Conservation (phyloP, 2,113 vertebrate species). For the Callithrix jacchus region DNA sequence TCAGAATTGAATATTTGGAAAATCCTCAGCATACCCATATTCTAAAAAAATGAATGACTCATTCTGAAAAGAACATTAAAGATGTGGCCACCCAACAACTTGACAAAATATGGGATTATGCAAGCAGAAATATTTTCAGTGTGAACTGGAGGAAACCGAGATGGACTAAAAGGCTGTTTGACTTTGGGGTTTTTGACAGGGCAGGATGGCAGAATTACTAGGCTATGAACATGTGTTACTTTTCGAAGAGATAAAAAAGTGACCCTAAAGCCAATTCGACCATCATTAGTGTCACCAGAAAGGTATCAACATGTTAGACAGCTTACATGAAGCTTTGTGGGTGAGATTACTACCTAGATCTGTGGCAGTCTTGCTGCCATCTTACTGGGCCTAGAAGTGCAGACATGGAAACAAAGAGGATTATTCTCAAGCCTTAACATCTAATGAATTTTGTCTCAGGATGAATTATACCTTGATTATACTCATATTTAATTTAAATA, state of each 20-base stretch:
- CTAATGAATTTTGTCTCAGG: background rate
- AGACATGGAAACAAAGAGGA: background rate
- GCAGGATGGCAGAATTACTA: background rate
- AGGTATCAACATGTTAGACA: background rate
- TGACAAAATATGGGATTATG: background rate
- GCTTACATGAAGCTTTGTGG: background rate
- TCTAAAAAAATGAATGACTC: background rate
- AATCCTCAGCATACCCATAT: background rate
- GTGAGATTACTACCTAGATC: background rate
- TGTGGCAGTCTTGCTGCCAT: background rate
- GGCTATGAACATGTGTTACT: background rate
- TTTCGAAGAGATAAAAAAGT: background rate
- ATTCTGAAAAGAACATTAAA: background rate
- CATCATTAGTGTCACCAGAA: background rate
- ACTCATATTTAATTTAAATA: background rate
- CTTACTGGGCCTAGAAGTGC: background rate
- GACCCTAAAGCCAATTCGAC: background rate
- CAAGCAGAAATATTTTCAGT: background rate
- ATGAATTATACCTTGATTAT: background rate
- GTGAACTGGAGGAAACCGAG: background rate
- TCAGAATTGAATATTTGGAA: background rate
- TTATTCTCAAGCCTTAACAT: background rate
- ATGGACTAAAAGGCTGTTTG: background rate
- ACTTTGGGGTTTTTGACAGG: background rate
- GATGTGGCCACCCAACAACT: background rate